Conservation (phyloP, 1,140 invertebrate genomes). For the Schlechtendalia chinensis region DNA sequence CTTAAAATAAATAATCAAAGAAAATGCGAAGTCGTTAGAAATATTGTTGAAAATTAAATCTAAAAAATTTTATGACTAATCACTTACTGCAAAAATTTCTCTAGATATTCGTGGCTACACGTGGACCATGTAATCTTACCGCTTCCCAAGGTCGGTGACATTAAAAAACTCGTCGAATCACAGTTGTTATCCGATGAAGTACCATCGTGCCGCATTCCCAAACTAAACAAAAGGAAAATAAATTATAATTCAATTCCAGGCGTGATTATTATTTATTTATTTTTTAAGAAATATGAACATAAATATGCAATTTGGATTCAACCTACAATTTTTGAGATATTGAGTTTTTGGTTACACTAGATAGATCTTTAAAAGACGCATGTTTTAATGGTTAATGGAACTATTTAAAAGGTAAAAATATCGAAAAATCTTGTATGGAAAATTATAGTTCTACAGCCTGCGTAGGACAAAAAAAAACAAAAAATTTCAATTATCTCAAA, state of each 20-base stretch:
- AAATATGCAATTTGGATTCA: no score
- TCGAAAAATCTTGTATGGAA: no score
- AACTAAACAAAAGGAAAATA: constrained; percentile 56
- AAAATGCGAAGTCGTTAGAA: no score
- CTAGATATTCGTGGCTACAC: constrained; percentile 63
- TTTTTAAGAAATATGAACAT: background rate
- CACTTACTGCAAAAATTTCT: constrained; percentile 63
- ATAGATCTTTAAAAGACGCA: no score
- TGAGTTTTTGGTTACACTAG: no score
- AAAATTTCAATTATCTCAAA: no score
- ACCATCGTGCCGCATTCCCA: constrained; percentile 69
- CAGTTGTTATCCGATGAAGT: constrained; percentile 64
- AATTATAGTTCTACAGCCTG: no score
- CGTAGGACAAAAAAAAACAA: no score
- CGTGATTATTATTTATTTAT: background rate
- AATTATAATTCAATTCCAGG: background rate
- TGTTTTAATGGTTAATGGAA: no score
- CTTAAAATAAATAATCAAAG: no score
- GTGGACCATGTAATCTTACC: constrained; percentile 69
- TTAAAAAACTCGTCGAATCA: constrained; percentile 64
- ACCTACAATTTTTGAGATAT: no score
- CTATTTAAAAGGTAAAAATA: no score
- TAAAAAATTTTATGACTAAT: background rate
- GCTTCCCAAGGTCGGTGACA: constrained; percentile 68
- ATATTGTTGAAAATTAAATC: background rate